Base-by-base conservation (phyloP, 2,888 invertebrate species). In the Glyphotaelius pellucidus region DNA sequence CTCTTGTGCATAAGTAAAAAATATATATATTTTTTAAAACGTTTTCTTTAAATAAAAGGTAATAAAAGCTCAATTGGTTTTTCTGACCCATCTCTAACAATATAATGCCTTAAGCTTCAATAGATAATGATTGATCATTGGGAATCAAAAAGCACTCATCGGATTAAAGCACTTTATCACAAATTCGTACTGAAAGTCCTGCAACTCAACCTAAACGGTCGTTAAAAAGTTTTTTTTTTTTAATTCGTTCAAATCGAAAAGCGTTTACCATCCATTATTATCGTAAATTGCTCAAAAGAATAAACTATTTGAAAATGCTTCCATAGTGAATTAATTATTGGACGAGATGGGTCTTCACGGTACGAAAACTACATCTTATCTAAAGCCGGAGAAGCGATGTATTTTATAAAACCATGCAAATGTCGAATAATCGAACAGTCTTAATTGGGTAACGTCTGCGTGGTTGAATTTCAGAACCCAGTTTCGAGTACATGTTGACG, bases 111-210 rank as follows among this genome's bases (percentile, higher is more conserved):
- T n/a, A 67, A n/a, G 67, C 67, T 67, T 25, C n/a, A 67, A 67
- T 67, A 67, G 67, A 67, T 25, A n/a, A 67, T 67, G 67, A 67
- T 67, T n/a, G 67, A 67, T 67, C 67, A 67, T 67, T n/a, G n/a
- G 67, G 67, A n/a, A 67, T 67, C 67, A 67, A 67, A 67, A 67
- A 67, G 67, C 67, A 67, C 67, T 67, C 67, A 67, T 67, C 67
- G 67, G 67, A 67, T 67, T 67, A 67, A 67, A 67, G 67, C 67
- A 67, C 67, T 67, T 67, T 67, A 67, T 67, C 67, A 67, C 25
- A n/a, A 67, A 67, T 67, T 67, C 67, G 67, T 25, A 67, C 25
- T 67, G 67, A 67, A 67, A 67, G 67, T 67, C 67, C 67, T 67
- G 67, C 67, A 67, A n/a, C 67, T 67, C 25, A 25, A 67, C 19